These are phyloP conservation scores for Perccottus glenii DNA, from an alignment of 2,113 vertebrate genomes.

Conservation along the genomic window DNA sequence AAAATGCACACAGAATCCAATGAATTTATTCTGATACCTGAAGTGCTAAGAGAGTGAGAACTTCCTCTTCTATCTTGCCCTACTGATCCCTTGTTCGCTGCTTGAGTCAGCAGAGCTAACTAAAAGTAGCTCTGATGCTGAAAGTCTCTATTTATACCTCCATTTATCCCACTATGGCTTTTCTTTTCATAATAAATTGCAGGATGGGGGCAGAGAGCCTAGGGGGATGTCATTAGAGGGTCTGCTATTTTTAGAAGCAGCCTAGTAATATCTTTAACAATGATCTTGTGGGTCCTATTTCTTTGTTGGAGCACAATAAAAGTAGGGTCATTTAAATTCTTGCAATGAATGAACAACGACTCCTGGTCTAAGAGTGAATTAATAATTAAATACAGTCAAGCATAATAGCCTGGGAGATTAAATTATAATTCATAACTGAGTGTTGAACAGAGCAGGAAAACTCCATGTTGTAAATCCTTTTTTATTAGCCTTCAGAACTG, in stretches of 20 bases:
- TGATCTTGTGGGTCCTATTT: background rate
- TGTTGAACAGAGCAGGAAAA: background rate
- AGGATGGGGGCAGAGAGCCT: conserved; percentile 9
- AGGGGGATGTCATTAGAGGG: conserved; percentile 32
- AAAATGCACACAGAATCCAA: conserved; percentile 38
- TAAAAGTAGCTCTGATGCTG: conserved; percentile 51
- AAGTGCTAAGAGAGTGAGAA: conserved; percentile 8
- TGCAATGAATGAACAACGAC: background rate
- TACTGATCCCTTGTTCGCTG: conserved; percentile 28
- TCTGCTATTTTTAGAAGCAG: conserved; percentile 24
- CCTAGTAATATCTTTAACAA: conserved; percentile 12
- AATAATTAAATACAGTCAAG: background rate
- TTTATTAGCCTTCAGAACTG: background rate
- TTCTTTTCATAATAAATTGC: conserved; percentile 24
- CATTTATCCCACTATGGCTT: conserved; percentile 29
- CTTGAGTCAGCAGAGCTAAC: conserved; percentile 56
- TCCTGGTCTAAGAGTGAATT: background rate
- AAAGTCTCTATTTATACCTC: conserved; percentile 30
- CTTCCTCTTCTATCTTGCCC: conserved; percentile 24
- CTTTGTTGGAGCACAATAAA: conserved; percentile 13
- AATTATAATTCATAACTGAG: background rate
- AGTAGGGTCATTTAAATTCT: background rate
- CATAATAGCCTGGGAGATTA: background rate
- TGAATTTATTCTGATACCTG: background rate
- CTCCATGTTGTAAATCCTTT: background rate